Percentiles rank a stretch among this genome's conserved stretches.
These are phyloP conservation scores for Tor tambroides DNA, from an alignment of 2,113 vertebrate species.

Conservation along the genomic window DNA sequence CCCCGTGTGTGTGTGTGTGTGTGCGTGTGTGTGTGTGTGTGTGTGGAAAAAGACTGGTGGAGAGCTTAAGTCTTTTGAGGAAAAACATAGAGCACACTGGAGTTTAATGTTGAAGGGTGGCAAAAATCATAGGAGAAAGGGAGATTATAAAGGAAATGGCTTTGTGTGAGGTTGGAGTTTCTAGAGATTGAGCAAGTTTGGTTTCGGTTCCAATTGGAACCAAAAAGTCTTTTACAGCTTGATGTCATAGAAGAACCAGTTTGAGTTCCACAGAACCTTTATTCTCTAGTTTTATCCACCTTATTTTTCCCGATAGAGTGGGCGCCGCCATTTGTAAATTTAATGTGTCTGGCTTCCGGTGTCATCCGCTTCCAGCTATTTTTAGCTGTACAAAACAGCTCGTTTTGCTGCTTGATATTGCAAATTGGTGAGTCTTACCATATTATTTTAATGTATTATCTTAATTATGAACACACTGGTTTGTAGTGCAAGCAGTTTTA, in stretches of 20 bases:
- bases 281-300: too few species aligned
- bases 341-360: too few species aligned
- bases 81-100: background rate
- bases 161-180: background rate
- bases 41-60: constrained; percentile 8
- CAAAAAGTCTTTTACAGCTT: background rate
- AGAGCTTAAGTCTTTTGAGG: constrained; percentile 16
- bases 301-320: too few species aligned
- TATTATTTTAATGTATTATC: too few species aligned
- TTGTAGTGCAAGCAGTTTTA: too few species aligned
- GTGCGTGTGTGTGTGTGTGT: constrained; percentile 39
- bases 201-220: background rate
- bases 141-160: background rate
- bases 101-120: background rate
- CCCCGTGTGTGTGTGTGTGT: constrained; percentile 25
- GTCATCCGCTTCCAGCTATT: too few species aligned
- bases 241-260: background rate
- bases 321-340: too few species aligned
- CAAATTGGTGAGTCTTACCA: too few species aligned
- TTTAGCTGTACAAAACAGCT: too few species aligned
- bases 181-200: background rate
- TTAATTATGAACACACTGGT: too few species aligned
- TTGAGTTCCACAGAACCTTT: background rate
- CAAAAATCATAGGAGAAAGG: constrained; percentile 4
- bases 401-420: too few species aligned